Base-by-base conservation (phyloP, 2,888 invertebrate genomes). In the Sthenelais limicola region DNA sequence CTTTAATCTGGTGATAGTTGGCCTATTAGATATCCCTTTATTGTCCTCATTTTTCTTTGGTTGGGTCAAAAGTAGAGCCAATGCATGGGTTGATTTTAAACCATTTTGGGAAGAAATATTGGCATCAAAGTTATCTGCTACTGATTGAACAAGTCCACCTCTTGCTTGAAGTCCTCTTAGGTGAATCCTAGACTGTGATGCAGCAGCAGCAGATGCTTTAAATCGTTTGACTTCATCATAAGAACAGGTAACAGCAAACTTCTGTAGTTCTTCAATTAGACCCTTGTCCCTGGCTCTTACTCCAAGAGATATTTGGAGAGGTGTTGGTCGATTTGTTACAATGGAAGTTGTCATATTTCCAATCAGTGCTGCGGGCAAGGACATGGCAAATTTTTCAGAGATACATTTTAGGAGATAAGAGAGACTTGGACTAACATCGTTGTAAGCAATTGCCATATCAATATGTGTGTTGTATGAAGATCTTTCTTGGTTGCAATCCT, bases 151-250 rank as follows among this genome's bases (percentile, higher is more conserved):
- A n/a, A 77, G 66, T 21, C 76, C 73, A 73, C 33, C 30, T 7
- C 72, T 56, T 49, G 72, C 56, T 28, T 43, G 35, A 26, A 72
- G 62, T 26, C 74, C 70, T 47, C n/a, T n/a, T 21, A 33, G 12
- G 24, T n/a, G 4, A 72, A 75, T 33, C 33, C n/a, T n/a, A n/a
- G n/a, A n/a, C n/a, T n/a, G n/a, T n/a, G n/a, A n/a, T n/a, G n/a
- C n/a, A n/a, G n/a, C 62, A 21, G 78, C 79, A 24, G 78, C 75
- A 2, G 78, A 80, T 28, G 52, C 43, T 62, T 78, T 79, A 51
- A 79, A 79, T 7, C 76, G 47, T n/a, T 73, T 33, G n/a, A 78
- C 67, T 73, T 79, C 79, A 72, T 77, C 74, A 74, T 78, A 77
- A 0, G 72, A 68, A 51, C 72, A 79, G 3, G 78, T 74, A 1